Conservation (phyloP, 2,113 vertebrate genomes). For the Brachypteracias leptosomus region DNA sequence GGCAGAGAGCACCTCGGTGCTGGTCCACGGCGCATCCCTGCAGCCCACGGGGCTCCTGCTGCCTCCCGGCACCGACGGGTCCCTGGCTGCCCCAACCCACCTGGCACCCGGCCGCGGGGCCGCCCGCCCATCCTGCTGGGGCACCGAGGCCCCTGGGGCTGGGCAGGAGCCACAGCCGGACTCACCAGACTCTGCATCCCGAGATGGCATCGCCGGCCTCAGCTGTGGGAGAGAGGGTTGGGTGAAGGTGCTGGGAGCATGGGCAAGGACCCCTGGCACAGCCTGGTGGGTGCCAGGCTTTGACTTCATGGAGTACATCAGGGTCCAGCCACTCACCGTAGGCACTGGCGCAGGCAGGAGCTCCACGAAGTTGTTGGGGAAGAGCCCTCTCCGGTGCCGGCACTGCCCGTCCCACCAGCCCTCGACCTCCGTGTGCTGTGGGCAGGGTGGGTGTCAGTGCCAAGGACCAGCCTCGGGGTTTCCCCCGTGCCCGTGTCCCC, state of each 20-base stretch:
- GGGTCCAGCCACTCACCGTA: neutral
- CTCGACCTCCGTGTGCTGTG: constrained; percentile 73
- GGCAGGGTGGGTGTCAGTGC: neutral
- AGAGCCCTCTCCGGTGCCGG: constrained; percentile 80
- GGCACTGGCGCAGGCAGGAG: neutral
- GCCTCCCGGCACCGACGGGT: accelerated
- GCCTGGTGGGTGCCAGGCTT: neutral
- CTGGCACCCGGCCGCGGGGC: accelerated
- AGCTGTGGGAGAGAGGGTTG: neutral
- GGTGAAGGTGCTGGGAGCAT: neutral
- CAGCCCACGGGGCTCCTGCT: accelerated
- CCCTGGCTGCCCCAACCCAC: neutral
- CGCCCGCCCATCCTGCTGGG: accelerated
- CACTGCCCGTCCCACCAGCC: constrained; percentile 92
- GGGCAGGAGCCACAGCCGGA: accelerated
- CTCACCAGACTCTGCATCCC: accelerated
- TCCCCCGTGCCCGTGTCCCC: neutral
- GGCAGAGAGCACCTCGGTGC: neutral
- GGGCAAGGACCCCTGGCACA: neutral
- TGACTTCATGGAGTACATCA: accelerated
- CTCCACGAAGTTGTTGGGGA: constrained; percentile 85
- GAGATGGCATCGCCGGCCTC: accelerated
- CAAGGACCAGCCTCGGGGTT: neutral
- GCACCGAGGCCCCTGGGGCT: accelerated
- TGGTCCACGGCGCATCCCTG: neutral